Conservation (phyloP, 2,797 vertebrate species). For the Siniperca scherzeri region DNA sequence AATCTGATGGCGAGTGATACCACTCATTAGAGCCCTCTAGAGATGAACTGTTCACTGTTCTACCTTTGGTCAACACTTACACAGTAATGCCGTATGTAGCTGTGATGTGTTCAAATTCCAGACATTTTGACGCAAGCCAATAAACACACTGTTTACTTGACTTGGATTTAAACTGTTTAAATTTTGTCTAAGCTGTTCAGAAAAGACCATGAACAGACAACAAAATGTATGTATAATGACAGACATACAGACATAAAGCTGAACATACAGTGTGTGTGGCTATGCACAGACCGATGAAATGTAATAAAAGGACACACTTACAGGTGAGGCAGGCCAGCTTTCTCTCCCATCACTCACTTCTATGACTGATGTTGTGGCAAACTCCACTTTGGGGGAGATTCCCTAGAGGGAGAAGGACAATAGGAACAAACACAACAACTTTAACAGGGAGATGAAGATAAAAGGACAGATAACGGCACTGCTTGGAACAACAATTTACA, state of each 20-base stretch:
- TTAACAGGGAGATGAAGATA: conserved; percentile 84
- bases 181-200: conserved; percentile 25
- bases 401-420: conserved; percentile 86
- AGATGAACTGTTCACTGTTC: conserved; percentile 60
- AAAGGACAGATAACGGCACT: conserved; percentile 84
- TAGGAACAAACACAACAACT: conserved; percentile 73
- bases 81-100: conserved; percentile 31
- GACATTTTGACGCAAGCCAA: conserved; percentile 20
- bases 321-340: conserved; percentile 61
- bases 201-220: conserved; percentile 12
- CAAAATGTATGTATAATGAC: conserved; percentile 11
- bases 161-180: conserved; percentile 21
- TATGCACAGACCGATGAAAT: conserved; percentile 11
- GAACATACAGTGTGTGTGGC: background rate
- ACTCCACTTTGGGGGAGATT: conserved; percentile 95
- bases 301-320: conserved; percentile 65
- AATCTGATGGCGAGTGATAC: conserved; percentile 71
- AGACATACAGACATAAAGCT: conserved; percentile 3
- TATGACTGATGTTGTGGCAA: conserved; percentile 92
- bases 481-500: conserved; percentile 84
- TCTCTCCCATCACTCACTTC: conserved; percentile 87
- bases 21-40: conserved; percentile 71
- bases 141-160: conserved; percentile 30
- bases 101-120: conserved; percentile 34
- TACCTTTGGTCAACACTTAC: conserved; percentile 40